Evolutionary conservation across 2,888 invertebrate genomes (phyloP).

Genomic region (Oithona nana): DNA sequence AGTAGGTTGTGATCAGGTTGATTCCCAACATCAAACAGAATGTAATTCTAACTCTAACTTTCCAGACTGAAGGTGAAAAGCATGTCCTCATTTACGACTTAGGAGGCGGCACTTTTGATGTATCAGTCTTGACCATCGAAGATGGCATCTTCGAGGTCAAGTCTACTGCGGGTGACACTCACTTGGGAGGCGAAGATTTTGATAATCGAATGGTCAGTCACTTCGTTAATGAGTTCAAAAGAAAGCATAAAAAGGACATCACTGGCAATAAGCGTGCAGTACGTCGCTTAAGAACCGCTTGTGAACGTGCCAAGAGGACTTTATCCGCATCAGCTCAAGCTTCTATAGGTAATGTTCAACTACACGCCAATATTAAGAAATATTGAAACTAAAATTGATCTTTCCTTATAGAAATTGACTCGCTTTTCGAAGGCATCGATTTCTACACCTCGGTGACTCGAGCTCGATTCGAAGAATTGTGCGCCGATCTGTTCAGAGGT

Average conservation of each 20-base stretch:
- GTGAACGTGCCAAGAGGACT: slow-evolving; percentile 61
- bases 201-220: slow-evolving; percentile 44
- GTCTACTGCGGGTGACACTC: slow-evolving; percentile 67
- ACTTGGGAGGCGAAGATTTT: slow-evolving; percentile 79
- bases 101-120: slow-evolving; percentile 43
- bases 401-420: slow-evolving; percentile 90
- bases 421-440: slow-evolving; percentile 82
- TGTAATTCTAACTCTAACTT: no score
- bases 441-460: slow-evolving; percentile 87
- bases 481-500: slow-evolving; percentile 39
- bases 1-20: no score
- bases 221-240: slow-evolving; percentile 36
- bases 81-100: slow-evolving; percentile 43
- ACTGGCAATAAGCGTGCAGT: slow-evolving; percentile 34
- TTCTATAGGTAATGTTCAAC: no score
- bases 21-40: no score
- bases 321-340: slow-evolving; percentile 49
- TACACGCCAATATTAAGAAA: no score
- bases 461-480: slow-evolving; percentile 63
- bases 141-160: slow-evolving; percentile 44
- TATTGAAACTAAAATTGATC: no score
- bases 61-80: slow-evolving; percentile 27
- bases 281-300: slow-evolving; percentile 69
- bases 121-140: slow-evolving; percentile 38
- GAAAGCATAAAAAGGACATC: slow-evolving; percentile 35